Conservation (phyloP, 2,888 invertebrate genomes). For the Dendrolimus pini region DNA sequence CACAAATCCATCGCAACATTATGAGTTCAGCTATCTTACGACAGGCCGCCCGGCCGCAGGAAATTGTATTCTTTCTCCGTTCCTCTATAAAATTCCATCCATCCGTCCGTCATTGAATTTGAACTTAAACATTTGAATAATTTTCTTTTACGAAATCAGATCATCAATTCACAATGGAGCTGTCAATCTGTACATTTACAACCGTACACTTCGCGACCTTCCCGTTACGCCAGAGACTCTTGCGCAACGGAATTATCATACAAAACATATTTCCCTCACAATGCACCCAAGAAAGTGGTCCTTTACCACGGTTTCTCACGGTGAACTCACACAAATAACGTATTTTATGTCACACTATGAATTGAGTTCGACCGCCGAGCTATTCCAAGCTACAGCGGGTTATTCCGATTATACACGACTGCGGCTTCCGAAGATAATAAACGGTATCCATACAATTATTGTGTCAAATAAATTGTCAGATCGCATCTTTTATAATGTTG, state of each 20-base stretch:
- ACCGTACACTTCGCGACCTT: neutral
- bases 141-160: neutral
- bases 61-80: too few species aligned
- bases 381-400: neutral
- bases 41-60: too few species aligned
- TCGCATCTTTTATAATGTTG: neutral
- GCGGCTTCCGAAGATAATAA: neutral
- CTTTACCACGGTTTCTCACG: neutral
- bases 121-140: neutral
- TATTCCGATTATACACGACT: neutral
- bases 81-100: neutral
- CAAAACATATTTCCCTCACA: neutral
- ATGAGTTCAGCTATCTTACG: neutral
- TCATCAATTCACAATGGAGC: neutral
- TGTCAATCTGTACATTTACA: neutral
- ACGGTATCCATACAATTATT: neutral
- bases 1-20: neutral
- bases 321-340: neutral
- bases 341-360: neutral
- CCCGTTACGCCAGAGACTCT: neutral
- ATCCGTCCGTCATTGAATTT: neutral
- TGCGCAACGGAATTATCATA: neutral
- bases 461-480: neutral
- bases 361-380: neutral
- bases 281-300: neutral